phyloP scores from a whole-genome alignment of 2,888 invertebrate genomes.

The Polydrusus cervinus region DNA sequence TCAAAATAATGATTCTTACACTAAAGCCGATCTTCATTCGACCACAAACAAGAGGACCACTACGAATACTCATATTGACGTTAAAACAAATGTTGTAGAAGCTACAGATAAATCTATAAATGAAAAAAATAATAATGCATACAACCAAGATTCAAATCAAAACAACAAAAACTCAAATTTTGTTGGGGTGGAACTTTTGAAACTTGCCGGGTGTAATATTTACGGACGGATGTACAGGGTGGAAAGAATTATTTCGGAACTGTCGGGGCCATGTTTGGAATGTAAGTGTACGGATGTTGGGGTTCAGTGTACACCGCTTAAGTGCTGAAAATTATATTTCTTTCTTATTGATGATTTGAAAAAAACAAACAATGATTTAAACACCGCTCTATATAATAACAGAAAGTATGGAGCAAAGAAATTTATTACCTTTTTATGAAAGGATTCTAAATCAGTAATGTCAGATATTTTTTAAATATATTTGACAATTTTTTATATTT shows the following conservation, averaged over 20 bases:
- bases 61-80: not conserved
- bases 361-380: too few species aligned
- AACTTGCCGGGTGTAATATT: conserved; percentile 91
- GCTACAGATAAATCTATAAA: not conserved
- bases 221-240: conserved; percentile 92
- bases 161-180: conserved; percentile 1
- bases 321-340: conserved; percentile 50
- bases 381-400: not conserved
- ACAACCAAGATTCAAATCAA: conserved; percentile 16
- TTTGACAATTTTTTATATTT: too few species aligned
- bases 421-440: too few species aligned
- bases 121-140: not conserved
- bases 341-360: too few species aligned
- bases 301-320: conserved; percentile 80
- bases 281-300: conserved; percentile 91
- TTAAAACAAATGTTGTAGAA: not conserved
- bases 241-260: conserved; percentile 86
- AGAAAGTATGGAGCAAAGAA: too few species aligned
- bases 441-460: too few species aligned
- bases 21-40: not conserved
- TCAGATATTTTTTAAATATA: too few species aligned
- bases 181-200: conserved; percentile 76
- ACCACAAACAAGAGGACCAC: not conserved
- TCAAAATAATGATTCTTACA: not conserved
- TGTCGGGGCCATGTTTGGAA: conserved; percentile 87